Conservation (phyloP, 2,888 invertebrate species). For the Diplolepis rosae region DNA sequence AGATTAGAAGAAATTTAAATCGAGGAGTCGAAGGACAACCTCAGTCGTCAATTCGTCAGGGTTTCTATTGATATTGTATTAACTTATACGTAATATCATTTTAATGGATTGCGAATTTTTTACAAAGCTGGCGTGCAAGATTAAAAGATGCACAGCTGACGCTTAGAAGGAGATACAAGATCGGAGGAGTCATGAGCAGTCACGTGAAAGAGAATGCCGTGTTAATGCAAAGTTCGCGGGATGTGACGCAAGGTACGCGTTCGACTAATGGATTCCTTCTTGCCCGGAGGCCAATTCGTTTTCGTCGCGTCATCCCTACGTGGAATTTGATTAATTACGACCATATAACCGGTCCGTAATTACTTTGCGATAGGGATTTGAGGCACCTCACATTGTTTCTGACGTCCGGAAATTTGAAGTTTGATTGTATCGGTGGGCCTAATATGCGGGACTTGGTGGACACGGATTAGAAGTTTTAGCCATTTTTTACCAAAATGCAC, state of each 20-base stretch:
- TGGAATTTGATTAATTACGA: slow-evolving; percentile 68
- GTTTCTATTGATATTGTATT: not conserved
- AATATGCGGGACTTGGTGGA: not conserved
- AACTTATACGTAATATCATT: not conserved
- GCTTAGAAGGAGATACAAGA: not conserved
- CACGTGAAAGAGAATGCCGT: slow-evolving; percentile 56
- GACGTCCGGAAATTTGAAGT: slow-evolving; percentile 35
- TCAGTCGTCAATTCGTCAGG: not conserved
- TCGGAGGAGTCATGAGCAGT: slow-evolving; percentile 50
- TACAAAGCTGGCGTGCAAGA: not conserved
- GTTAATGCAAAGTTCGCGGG: slow-evolving; percentile 50
- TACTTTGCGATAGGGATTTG: slow-evolving; percentile 65
- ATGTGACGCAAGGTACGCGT: slow-evolving; percentile 59
- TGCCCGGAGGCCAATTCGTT: slow-evolving; percentile 61
- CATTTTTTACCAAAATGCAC: slow-evolving; percentile 20
- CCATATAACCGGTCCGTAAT: slow-evolving; percentile 60
- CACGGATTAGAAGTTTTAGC: not conserved
- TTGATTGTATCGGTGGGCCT: slow-evolving; percentile 12
- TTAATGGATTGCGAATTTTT: not conserved
- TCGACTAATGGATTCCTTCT: slow-evolving; percentile 65
- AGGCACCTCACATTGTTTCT: slow-evolving; percentile 43
- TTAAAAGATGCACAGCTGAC: slow-evolving; percentile 44
- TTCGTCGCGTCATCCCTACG: slow-evolving; percentile 66
- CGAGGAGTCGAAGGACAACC: not conserved
- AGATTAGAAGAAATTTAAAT: not conserved